Evolutionary conservation across 2,888 invertebrate genomes (phyloP).

Genomic region (Masnerella sp.): DNA sequence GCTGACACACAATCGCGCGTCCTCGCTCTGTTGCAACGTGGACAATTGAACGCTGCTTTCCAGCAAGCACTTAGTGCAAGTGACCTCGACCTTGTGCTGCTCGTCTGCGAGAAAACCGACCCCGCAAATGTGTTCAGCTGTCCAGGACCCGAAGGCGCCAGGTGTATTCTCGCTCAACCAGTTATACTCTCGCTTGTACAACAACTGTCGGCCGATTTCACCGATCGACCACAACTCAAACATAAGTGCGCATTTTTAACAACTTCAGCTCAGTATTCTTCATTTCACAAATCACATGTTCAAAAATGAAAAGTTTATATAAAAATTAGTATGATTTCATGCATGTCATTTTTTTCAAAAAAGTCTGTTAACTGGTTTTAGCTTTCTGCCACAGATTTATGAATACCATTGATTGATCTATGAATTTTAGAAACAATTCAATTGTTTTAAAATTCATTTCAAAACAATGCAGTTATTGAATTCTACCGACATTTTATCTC

Average conservation of each 20-base stretch:
- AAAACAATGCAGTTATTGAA: too few relatives aligned
- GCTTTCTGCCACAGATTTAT: too few relatives aligned
- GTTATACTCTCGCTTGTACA: constrained; percentile 95
- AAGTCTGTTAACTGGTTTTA: too few relatives aligned
- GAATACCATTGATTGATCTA: too few relatives aligned
- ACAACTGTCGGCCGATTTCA: constrained; percentile 94
- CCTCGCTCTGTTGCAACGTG: constrained; percentile 77
- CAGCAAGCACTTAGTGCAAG: constrained; percentile 93
- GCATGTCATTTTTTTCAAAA: too few relatives aligned
- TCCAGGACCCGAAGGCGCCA: constrained; percentile 78
- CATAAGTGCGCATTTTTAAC: constrained; percentile 81
- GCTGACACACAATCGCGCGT: constrained; percentile 73
- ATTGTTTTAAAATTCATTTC: too few relatives aligned
- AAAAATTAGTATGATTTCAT: too few relatives aligned
- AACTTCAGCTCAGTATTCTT: too few relatives aligned
- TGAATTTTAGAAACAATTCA: too few relatives aligned
- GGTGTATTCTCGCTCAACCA: constrained; percentile 89
- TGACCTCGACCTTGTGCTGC: constrained; percentile 91
- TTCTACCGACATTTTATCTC: too few relatives aligned
- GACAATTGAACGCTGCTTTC: constrained; percentile 92
- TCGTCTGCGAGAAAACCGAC: constrained; percentile 91
- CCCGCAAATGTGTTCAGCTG: constrained; percentile 85
- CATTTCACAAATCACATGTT: too few relatives aligned
- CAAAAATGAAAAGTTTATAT: too few relatives aligned
- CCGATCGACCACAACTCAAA: constrained; percentile 89